Base-by-base conservation (phyloP, 2,888 invertebrate species). In the Gerris lacustris region DNA sequence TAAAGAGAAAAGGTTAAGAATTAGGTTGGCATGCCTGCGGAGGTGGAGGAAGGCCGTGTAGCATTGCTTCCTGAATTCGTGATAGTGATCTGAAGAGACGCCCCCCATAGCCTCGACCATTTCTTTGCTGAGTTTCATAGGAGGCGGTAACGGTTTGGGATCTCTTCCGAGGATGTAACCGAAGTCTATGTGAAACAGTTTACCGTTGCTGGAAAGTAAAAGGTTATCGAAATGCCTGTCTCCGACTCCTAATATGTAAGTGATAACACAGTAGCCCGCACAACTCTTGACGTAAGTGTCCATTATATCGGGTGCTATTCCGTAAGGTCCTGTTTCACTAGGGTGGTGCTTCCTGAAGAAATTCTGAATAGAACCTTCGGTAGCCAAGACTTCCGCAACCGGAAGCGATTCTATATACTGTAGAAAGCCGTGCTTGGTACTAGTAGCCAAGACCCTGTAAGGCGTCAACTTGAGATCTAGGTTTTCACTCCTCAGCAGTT, bases 91-190 rank as follows among this genome's bases (percentile, higher is more conserved):
- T 0, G 94, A 89, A 79, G 88, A 88, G 0, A 91, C 86, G 0
- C 95, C 94, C 2, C 95, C 95, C 94, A 95, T 94, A 0, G 94
- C 96, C 78, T 98, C 97, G 31, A 99, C 95, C 98, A 99, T 99
- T 84, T 99, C 98, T 80, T 92, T 92, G 81, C 95, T 96, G 64
- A 99, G 85, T 82, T 97, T 98, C 96, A 99, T 99, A 6, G 98
- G 97, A 11, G 99, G 97, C 1, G 98, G 98, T 80, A 98, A 85
- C 1, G 97, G 97, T 82, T 99, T 99, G 5, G 99, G 99, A 83
- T 99, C 99, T 66, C 97, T 86, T 0, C 97, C 99, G 72, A 99
- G 84, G 80, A 96, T 94, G 82, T 95, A 99, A 4, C 98, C 98
- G 82, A 99, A 99, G 83, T 97, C 97, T 75, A 97, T 96, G 82